Conservation (phyloP, 2,113 vertebrate genomes). For the Oostethus manadensis region DNA sequence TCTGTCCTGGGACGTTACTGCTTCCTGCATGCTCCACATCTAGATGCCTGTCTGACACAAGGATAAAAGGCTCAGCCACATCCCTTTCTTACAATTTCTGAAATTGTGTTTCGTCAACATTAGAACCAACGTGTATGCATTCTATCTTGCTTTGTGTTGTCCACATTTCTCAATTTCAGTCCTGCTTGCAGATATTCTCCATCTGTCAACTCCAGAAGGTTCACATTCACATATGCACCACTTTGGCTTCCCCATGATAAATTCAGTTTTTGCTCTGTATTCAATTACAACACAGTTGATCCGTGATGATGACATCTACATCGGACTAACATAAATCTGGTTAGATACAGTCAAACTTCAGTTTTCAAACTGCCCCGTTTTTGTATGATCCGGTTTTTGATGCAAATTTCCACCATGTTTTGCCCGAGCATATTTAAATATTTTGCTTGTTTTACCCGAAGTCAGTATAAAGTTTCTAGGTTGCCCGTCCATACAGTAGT, state of each 20-base stretch:
- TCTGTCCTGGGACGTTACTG: conserved; percentile 53
- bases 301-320: no score
- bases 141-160: background rate
- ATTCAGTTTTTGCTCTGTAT: no score
- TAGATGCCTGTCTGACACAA: conserved; percentile 40
- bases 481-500: no score
- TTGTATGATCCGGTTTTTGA: no score
- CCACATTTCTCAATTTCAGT: background rate
- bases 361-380: no score
- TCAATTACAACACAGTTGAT: no score
- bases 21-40: conserved; percentile 46
- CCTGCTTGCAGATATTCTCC: background rate
- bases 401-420: no score
- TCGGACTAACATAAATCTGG: no score
- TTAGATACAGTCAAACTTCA: no score
- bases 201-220: background rate
- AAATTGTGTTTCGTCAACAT: background rate
- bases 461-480: no score
- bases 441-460: no score
- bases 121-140: background rate
- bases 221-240: background rate
- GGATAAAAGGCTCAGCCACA: background rate
- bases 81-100: background rate
- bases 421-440: no score
- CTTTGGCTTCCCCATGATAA: background rate